Base-by-base conservation (phyloP, 2,888 invertebrate genomes). In the Heliconius hortense region DNA sequence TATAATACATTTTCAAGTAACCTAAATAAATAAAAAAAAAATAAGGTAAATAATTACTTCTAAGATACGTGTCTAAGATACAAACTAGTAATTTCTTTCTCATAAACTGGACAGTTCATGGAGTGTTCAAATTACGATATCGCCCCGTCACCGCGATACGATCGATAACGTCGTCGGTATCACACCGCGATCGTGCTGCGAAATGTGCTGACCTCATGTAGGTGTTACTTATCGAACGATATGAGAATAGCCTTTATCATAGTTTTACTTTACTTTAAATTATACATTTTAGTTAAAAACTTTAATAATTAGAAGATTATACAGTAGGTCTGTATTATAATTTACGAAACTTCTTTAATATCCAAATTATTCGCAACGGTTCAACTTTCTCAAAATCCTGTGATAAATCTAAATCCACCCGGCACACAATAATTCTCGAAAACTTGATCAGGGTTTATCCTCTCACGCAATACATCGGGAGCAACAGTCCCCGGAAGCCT, bases 151-250 rank as follows among this genome's bases (percentile, higher is more conserved):
- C 84, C 79, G 83, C 87, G 93, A 92, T 93, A 88, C 81, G 89
- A 92, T 94, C 93, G 91, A 92, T 92, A n/a, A 88, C 81, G 88
- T 87, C 86, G 88, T 83, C 86, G 87, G 92, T 93, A 93, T 93
- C 93, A 91, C 86, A 90, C 88, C 88, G 92, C 91, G 92, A 93
- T 93, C 93, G 91, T 88, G 74, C 90, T 89, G 85, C 84, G 75
- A 85, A 90, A 90, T 88, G 84, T 90, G 93, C 93, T 92, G 91
- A 92, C 89, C 85, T 94, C 93, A 93, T 82, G 86, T 88, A 88
- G 89, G 91, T 92, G 91, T 91, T 86, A 87, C 84, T 86, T 86
- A 86, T 87, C 85, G 84, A 84, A 81, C 84, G 84, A 82, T 87
- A 84, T 85, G 84, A 84, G 84, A 88, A 87, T 87, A 69, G 63